Evolutionary conservation across 1,140 invertebrate species (phyloP).

Genomic region (Mactra quadrangularis): DNA sequence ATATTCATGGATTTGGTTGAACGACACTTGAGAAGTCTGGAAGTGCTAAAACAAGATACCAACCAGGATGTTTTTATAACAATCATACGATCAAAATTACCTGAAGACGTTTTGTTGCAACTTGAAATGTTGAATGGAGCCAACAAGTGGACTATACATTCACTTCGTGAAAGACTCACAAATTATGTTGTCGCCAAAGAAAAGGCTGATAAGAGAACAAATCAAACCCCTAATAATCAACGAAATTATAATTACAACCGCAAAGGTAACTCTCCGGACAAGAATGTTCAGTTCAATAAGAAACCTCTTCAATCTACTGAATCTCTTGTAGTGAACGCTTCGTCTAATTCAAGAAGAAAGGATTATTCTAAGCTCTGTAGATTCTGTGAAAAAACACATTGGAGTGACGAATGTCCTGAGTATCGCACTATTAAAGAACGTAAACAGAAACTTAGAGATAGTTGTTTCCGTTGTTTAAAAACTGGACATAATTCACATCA

Average conservation of each 20-base stretch:
- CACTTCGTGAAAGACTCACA: neutral
- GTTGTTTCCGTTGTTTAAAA: slow-evolving; percentile 5
- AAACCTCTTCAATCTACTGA: neutral
- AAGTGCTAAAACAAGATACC: neutral
- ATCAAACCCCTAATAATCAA: neutral
- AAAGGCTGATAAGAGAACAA: neutral
- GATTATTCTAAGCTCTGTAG: neutral
- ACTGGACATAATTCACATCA: neutral
- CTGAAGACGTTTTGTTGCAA: neutral
- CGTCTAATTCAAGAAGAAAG: neutral
- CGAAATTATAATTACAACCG: neutral
- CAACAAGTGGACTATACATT: neutral
- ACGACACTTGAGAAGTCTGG: neutral
- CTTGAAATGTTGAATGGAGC: neutral
- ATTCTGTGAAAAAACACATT: neutral
- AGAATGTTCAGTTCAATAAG: neutral
- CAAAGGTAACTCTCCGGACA: neutral
- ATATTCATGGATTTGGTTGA: neutral
- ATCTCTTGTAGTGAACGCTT: neutral
- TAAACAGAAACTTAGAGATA: neutral
- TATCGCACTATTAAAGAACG: neutral
- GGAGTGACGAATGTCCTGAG: slow-evolving; percentile 11
- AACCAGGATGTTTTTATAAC: slow-evolving; percentile 6
- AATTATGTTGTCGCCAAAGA: neutral
- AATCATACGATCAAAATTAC: neutral